Evolutionary conservation across 2,113 vertebrate species (phyloP).

Genomic region (Gavialis gangeticus): DNA sequence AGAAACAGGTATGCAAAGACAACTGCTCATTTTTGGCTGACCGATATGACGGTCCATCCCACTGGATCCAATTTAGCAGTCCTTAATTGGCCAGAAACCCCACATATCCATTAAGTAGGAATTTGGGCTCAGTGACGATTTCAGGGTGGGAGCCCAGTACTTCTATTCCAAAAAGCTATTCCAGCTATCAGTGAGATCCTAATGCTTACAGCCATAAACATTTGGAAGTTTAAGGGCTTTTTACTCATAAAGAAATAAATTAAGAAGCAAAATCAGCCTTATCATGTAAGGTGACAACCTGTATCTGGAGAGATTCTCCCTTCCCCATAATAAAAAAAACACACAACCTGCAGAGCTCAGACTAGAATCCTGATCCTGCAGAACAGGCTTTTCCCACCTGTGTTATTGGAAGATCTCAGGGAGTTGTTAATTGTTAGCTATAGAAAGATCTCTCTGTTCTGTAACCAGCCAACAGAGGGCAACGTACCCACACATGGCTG

Average conservation of each 20-base stretch:
- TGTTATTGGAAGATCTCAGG: not conserved
- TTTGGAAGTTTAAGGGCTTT: not conserved
- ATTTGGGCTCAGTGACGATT: not conserved
- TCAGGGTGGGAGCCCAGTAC: not conserved
- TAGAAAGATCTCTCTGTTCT: not conserved
- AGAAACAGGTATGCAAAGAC: not conserved
- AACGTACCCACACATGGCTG: conserved; percentile 19
- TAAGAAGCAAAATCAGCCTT: not conserved
- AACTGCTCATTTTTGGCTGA: not conserved
- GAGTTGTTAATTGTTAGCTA: not conserved
- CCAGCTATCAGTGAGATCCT: not conserved
- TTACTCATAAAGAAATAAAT: not conserved
- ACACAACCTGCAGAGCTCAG: fast-evolving
- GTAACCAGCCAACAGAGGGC: conserved; percentile 62
- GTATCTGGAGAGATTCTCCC: not conserved
- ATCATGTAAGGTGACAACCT: not conserved
- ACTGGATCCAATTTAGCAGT: not conserved
- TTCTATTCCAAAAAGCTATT: not conserved
- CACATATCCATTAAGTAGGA: not conserved
- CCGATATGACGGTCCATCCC: fast-evolving
- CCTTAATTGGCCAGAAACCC: fast-evolving
- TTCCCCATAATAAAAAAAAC: not conserved
- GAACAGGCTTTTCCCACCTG: not conserved
- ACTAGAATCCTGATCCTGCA: not conserved
- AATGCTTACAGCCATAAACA: not conserved